A percentile compares a stretch with the other conserved stretches of the same genome.
These are phyloP conservation scores for Subanguina moxae DNA, from an alignment of 1,140 invertebrate genomes.

Conservation along the genomic window DNA sequence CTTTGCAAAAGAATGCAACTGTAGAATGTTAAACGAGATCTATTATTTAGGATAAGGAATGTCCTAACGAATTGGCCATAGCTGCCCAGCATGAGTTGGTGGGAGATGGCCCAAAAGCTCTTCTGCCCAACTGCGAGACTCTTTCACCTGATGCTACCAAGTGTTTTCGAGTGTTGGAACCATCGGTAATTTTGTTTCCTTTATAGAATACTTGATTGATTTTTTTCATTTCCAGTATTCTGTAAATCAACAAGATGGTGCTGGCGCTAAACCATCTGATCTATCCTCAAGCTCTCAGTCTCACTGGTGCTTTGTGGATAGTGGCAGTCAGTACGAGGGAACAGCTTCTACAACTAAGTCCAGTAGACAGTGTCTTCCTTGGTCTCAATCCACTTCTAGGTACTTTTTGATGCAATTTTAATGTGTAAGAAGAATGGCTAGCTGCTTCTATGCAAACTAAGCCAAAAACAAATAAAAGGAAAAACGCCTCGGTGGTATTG, in stretches of 20 bases:
- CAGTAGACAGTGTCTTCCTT: constrained; percentile 35
- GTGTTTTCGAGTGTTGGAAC: constrained; percentile 41
- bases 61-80: constrained; percentile 47
- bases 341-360: constrained; percentile 21
- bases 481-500: too few species aligned
- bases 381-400: constrained; percentile 25
- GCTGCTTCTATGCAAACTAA: too few species aligned
- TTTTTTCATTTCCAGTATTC: too few species aligned
- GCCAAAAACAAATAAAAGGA: too few species aligned
- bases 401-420: too few species aligned
- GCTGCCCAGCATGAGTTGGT: constrained; percentile 49
- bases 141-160: constrained; percentile 15
- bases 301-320: constrained; percentile 46
- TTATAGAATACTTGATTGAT: neutral
- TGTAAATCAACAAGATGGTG: too few species aligned
- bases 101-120: constrained; percentile 45
- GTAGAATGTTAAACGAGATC: neutral
- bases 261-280: too few species aligned
- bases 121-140: constrained; percentile 39
- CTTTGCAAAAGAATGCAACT: neutral
- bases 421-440: too few species aligned
- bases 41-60: constrained; percentile 9
- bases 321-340: constrained; percentile 45
- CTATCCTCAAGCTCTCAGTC: neutral
- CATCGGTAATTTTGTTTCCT: neutral